Evolutionary conservation across 2,113 vertebrate species (phyloP).

Genomic region (Tringa solitaria): DNA sequence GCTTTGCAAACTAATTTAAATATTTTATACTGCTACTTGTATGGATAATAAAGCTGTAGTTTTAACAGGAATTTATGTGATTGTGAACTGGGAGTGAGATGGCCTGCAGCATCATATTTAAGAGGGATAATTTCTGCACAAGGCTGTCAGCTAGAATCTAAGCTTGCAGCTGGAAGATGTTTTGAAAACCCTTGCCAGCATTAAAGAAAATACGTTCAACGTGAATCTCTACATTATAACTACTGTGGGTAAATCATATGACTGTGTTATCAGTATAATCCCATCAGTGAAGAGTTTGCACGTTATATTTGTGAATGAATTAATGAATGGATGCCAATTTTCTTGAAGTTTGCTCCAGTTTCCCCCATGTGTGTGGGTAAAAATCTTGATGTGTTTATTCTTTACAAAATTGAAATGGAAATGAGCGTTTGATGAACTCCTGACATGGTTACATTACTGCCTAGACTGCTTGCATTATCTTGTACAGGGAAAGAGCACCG

Average conservation of each 20-base stretch:
- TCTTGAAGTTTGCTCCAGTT: constrained; percentile 10
- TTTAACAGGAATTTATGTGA: not conserved
- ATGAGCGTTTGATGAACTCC: not conserved
- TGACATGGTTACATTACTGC: not conserved
- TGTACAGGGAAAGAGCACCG: not conserved
- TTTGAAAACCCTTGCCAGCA: not conserved
- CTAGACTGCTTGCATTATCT: not conserved
- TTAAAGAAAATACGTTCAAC: not conserved
- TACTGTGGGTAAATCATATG: not conserved
- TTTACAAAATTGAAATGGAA: not conserved
- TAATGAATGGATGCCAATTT: constrained; percentile 22
- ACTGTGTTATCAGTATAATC: not conserved
- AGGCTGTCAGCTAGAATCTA: not conserved
- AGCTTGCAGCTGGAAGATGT: not conserved
- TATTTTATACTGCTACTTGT: not conserved
- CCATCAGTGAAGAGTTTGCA: not conserved
- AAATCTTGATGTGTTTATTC: not conserved
- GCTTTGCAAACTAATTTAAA: not conserved
- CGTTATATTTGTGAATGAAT: not conserved
- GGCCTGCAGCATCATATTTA: not conserved
- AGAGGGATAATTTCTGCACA: not conserved
- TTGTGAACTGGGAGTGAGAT: not conserved
- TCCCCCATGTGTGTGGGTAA: not conserved
- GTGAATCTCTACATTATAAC: not conserved
- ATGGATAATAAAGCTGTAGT: not conserved